phyloP scores from a whole-genome alignment of 2,888 invertebrate species.

The Cheilosia grossa region DNA sequence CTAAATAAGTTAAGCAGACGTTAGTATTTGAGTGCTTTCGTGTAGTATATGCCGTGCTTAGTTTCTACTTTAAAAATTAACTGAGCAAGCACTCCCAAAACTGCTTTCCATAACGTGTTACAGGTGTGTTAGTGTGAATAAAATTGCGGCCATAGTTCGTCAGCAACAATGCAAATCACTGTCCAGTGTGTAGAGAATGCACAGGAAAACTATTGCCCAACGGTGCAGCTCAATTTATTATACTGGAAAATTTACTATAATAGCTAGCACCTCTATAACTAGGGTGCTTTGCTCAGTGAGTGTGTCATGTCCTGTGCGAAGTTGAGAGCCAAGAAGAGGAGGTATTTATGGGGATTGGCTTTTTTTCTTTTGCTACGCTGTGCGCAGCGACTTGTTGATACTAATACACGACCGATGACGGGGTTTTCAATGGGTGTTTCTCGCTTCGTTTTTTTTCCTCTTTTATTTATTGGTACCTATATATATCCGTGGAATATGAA shows the following conservation, averaged over 20 bases:
- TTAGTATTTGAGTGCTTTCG: not conserved
- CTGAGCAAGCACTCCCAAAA: slow-evolving; percentile 13
- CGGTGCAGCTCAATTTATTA: slow-evolving; percentile 59
- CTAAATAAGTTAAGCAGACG: not conserved
- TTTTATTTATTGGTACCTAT: slow-evolving; percentile 34
- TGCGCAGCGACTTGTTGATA: slow-evolving; percentile 69
- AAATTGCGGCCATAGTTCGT: slow-evolving; percentile 18
- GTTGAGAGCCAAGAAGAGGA: slow-evolving; percentile 54
- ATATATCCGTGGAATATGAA: slow-evolving; percentile 58
- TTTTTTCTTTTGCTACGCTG: slow-evolving; percentile 40
- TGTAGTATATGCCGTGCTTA: not conserved
- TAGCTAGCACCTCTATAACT: slow-evolving; percentile 46
- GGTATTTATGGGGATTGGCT: slow-evolving; percentile 49
- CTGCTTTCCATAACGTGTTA: not conserved
- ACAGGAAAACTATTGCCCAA: slow-evolving; percentile 45
- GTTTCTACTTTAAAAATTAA: slow-evolving; percentile 27
- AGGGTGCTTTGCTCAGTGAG: slow-evolving; percentile 50
- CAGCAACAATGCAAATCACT: slow-evolving; percentile 36
- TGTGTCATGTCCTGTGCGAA: slow-evolving; percentile 62
- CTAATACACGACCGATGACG: slow-evolving; percentile 34
- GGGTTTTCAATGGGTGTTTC: slow-evolving; percentile 45
- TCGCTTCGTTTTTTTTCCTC: slow-evolving; percentile 2
- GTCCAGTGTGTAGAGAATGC: slow-evolving; percentile 34
- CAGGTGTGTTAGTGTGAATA: slow-evolving; percentile 28
- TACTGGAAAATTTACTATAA: slow-evolving; percentile 50